A percentile compares a stretch with the other conserved stretches of the same genome.
Evolutionary conservation across 2,113 vertebrate species (phyloP).

Genomic region (Pogona vitticeps): DNA sequence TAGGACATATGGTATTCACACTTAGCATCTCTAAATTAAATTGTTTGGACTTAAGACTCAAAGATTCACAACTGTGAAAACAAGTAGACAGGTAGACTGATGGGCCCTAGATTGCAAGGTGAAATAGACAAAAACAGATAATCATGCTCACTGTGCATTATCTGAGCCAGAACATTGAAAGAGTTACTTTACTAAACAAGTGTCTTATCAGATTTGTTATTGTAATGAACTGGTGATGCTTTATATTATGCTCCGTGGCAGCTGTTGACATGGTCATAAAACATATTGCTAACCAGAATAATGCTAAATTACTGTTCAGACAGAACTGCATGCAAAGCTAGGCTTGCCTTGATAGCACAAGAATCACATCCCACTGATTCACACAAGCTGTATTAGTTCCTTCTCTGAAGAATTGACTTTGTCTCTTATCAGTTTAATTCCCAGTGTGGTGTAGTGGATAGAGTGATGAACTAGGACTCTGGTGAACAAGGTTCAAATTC

Average conservation of each 20-base stretch:
- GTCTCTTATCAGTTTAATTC: not conserved
- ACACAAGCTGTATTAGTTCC: not conserved
- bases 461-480: too few relatives aligned
- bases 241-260: not conserved
- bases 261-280: conserved; percentile 21
- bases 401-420: not conserved
- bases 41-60: not conserved
- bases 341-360: not conserved
- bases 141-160: conserved; percentile 16
- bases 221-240: conserved; percentile 24
- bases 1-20: not conserved
- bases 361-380: not conserved
- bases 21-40: conserved; percentile 3
- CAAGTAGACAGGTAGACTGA: not conserved
- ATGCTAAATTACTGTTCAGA: not conserved
- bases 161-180: conserved; percentile 17
- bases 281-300: not conserved
- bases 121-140: conserved; percentile 1
- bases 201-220: not conserved
- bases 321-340: not conserved
- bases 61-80: not conserved
- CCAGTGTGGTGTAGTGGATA: too few relatives aligned
- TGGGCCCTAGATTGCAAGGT: not conserved
- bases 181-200: conserved; percentile 22
- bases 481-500: too few relatives aligned